phyloP scores from a whole-genome alignment of 2,113 vertebrate genomes.

The Percopsis transmontana region DNA sequence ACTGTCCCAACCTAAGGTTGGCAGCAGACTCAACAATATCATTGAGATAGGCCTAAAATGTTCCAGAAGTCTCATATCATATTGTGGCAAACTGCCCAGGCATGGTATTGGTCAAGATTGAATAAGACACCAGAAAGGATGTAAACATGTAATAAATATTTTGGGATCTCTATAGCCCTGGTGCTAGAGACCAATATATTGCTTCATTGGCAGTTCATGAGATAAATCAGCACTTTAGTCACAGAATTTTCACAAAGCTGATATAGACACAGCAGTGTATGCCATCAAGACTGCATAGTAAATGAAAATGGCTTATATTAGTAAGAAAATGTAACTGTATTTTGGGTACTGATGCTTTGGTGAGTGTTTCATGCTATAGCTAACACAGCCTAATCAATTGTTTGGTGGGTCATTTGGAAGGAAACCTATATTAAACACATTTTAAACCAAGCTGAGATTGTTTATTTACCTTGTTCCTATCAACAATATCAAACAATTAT shows the following conservation, averaged over 20 bases:
- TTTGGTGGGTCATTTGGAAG: no score
- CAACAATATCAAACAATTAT: no score
- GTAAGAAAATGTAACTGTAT: not conserved
- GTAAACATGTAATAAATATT: conserved; percentile 43
- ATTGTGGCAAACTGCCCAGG: conserved; percentile 1
- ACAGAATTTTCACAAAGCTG: conserved; percentile 12
- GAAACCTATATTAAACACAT: no score
- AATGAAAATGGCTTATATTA: not conserved
- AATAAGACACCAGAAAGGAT: conserved; percentile 33
- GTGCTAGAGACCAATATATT: conserved; percentile 12
- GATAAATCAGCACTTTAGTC: conserved; percentile 7
- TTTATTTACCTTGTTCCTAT: no score
- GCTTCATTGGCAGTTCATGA: conserved; percentile 26
- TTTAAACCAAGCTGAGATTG: no score
- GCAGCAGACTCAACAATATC: not conserved
- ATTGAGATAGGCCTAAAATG: conserved; percentile 24
- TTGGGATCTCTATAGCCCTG: conserved; percentile 9
- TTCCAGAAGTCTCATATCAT: conserved; percentile 36
- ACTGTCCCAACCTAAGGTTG: not conserved
- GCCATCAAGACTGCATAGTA: not conserved
- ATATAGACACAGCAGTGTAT: conserved; percentile 26
- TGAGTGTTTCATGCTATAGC: no score
- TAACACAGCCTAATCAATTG: no score
- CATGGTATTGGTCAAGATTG: not conserved
- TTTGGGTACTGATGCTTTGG: not conserved